Evolutionary conservation across 1,140 invertebrate genomes (phyloP), one percentile per base, ranked within the genome.

Genomic region (Drosophila watanabei): DNA sequence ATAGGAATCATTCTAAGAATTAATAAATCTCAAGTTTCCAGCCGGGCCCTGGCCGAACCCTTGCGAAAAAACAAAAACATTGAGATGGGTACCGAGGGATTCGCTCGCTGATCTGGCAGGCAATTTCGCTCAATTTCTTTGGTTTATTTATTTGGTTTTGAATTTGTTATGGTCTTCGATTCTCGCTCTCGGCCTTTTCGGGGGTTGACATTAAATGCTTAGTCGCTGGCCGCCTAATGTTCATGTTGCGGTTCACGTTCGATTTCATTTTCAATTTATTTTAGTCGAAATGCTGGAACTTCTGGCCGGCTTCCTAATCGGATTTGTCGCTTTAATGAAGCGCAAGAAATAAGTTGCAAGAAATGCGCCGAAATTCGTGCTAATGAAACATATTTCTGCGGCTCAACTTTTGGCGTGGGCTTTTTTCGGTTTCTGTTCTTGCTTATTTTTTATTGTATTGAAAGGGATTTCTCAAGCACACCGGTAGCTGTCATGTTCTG

Each of bases 241-340:
- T 89, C 85, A 89, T 89, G 85, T 89, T 84, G 85, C 85, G 85
- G 82, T 82, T 89, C 85, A 90, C 82, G 82, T 89, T 89, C 79
- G 85, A 89, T 90, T 89, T 89, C 75, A 86, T 89, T 90, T 82
- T 82, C 86, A 82, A 89, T 89, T 90, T 85, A 84, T 89, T 83
- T 89, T 78, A 72, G 66, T 77, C 45, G 46, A 45, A 45, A 33
- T 39, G 30, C 13, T 37, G 49, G 37, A 72, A 59, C 33, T 58
- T 48, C 33, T 39, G 76, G 35, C 14, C 35, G 52, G 33, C 64
- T n/a, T 28, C 20, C 85, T 89, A 89, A 89, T 90, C 85, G 85
- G 85, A 89, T 89, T 89, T 89, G 85, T 89, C 85, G 85, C 85
- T 89, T 89, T 73, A 89, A 89, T 89, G 85, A 90, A 89, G 85